Evolutionary conservation across 2,888 invertebrate genomes (phyloP).

Genomic region (Pyrrhosoma nymphula): DNA sequence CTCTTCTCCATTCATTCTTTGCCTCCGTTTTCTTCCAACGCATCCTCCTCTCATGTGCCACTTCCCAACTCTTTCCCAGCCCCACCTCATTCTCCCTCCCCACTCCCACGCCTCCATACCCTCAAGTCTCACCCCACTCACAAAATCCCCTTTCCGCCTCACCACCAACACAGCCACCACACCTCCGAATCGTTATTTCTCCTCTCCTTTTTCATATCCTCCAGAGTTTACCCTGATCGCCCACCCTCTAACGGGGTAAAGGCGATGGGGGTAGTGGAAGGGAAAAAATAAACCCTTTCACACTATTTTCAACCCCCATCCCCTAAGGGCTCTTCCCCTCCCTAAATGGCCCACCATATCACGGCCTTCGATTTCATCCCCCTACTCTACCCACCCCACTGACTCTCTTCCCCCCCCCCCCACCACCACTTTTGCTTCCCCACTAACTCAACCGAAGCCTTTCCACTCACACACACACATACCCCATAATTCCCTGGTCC

Average conservation of each 20-base stretch:
- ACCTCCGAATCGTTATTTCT: not conserved
- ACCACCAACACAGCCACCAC: not conserved
- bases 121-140: not conserved
- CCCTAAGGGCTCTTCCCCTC: not conserved
- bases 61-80: not conserved
- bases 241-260: not conserved
- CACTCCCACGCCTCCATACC: not conserved
- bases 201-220: conserved; percentile 18
- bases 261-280: not conserved
- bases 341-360: conserved; percentile 45
- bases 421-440: not conserved
- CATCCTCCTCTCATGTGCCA: too few species aligned
- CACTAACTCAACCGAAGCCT: conserved; percentile 24
- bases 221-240: conserved; percentile 14
- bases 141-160: not conserved
- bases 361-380: conserved; percentile 38
- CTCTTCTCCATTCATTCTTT: not conserved
- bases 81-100: not conserved
- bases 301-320: not conserved
- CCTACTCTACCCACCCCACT: not conserved
- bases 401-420: not conserved
- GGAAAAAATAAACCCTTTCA: conserved; percentile 27
- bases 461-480: not conserved
- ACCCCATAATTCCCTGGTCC: not conserved
- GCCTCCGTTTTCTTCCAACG: too few species aligned